Percentiles rank a stretch among this genome's conserved stretches.
Conservation (phyloP, 2,888 invertebrate species). For the Leistus spinibarbis region DNA sequence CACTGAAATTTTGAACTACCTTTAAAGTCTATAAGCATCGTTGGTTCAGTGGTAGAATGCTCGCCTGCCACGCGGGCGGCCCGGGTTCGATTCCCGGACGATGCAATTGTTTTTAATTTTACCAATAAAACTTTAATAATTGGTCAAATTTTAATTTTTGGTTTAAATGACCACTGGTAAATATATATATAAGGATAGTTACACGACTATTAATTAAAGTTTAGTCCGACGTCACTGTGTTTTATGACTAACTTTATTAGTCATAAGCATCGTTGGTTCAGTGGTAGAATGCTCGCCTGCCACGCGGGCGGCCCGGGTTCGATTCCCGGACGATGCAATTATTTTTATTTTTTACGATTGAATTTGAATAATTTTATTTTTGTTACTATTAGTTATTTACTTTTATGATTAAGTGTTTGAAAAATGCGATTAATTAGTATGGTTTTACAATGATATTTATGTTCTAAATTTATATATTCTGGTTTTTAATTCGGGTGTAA, state of each 20-base stretch:
- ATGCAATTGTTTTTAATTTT: constrained; percentile 51
- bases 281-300: constrained; percentile 63
- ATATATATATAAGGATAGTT: no score
- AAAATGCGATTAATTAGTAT: background rate
- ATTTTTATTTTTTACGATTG: no score
- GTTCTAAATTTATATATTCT: background rate
- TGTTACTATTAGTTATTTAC: background rate
- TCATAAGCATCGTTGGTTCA: no score
- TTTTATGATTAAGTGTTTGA: background rate
- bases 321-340: constrained; percentile 61
- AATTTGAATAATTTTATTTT: background rate
- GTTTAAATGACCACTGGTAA: no score
- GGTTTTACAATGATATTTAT: background rate
- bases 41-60: constrained; percentile 63
- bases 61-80: constrained; percentile 63
- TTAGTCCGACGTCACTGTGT: no score
- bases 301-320: constrained; percentile 64
- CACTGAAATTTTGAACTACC: background rate
- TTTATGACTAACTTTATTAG: no score
- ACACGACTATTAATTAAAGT: no score
- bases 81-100: constrained; percentile 65
- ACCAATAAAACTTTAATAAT: background rate
- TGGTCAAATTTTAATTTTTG: no score
- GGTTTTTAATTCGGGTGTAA: constrained; percentile 11
- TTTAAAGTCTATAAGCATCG: constrained; percentile 52